These are phyloP conservation scores for Phengaris alcon DNA, from an alignment of 2,888 invertebrate species.

Conservation along the genomic window DNA sequence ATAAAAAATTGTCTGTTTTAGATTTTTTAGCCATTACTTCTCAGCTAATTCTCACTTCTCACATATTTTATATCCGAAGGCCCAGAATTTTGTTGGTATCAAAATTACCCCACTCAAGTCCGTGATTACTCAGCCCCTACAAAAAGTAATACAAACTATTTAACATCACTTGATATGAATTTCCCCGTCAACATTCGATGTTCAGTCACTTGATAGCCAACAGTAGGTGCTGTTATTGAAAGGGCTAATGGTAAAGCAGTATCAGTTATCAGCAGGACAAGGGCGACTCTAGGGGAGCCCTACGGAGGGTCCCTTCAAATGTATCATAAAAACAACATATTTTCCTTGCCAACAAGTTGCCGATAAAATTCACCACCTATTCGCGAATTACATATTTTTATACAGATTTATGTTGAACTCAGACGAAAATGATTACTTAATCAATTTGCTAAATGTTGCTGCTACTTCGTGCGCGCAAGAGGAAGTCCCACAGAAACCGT, in stretches of 20 bases:
- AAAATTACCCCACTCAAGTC: not conserved
- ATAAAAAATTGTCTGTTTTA: too few species aligned
- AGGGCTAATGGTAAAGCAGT: constrained; percentile 24
- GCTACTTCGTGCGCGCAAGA: too few species aligned
- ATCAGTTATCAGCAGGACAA: constrained; percentile 24
- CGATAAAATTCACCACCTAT: not conserved
- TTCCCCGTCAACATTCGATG: not conserved
- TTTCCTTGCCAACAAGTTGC: constrained; percentile 4
- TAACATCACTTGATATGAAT: constrained; percentile 6
- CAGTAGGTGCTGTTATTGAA: not conserved
- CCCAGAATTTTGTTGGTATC: not conserved
- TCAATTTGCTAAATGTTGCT: not conserved
- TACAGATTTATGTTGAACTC: not conserved
- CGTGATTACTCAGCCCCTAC: not conserved
- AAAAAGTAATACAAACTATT: not conserved
- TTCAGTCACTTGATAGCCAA: not conserved
- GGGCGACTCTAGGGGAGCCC: not conserved
- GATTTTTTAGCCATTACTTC: not conserved
- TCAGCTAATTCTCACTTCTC: not conserved
- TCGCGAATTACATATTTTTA: not conserved
- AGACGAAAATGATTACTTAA: not conserved
- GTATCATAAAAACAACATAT: constrained; percentile 12
- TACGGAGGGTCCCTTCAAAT: not conserved
- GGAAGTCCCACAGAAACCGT: too few species aligned
- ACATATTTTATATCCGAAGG: too few species aligned